These are phyloP conservation scores for Drosophila mauritiana DNA, from an alignment of 1,140 invertebrate species.

Conservation along the genomic window DNA sequence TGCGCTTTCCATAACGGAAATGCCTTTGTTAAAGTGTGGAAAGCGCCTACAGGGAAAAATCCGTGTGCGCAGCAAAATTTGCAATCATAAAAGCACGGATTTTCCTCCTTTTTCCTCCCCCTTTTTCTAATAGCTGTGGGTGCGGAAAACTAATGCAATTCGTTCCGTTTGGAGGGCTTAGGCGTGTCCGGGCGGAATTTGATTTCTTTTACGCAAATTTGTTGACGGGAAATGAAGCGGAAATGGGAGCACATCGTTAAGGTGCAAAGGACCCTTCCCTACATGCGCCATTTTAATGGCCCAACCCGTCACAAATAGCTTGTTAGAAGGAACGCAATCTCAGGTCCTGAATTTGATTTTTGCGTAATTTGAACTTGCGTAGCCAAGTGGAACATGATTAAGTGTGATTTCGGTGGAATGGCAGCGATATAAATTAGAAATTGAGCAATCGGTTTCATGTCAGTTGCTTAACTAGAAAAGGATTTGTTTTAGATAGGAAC, in stretches of 20 bases:
- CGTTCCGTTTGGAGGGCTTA: slow-evolving; percentile 16
- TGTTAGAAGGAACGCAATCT: slow-evolving; percentile 17
- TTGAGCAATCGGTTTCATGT: too few relatives aligned
- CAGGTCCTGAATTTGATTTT: slow-evolving; percentile 3
- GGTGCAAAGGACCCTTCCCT: slow-evolving; percentile 42
- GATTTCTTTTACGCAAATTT: slow-evolving; percentile 55
- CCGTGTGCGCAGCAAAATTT: slow-evolving; percentile 14
- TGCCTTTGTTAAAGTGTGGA: slow-evolving; percentile 17
- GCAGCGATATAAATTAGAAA: not conserved
- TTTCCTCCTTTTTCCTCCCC: slow-evolving; percentile 9
- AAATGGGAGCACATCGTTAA: slow-evolving; percentile 68
- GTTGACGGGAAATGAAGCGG: slow-evolving; percentile 69
- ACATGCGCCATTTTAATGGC: slow-evolving; percentile 16
- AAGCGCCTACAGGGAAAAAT: slow-evolving; percentile 23
- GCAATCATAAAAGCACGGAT: slow-evolving; percentile 45
- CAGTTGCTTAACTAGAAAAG: too few relatives aligned
- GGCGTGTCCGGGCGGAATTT: slow-evolving; percentile 32
- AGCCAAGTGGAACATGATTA: slow-evolving; percentile 1
- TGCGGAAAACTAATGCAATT: slow-evolving; percentile 73
- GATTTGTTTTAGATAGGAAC: too few relatives aligned
- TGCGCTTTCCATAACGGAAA: slow-evolving; percentile 44
- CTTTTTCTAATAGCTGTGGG: slow-evolving; percentile 40
- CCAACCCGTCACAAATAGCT: slow-evolving; percentile 4
- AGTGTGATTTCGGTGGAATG: not conserved
- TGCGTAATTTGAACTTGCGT: not conserved